Percentiles rank a stretch among this genome's conserved stretches.
Evolutionary conservation across 1,140 invertebrate genomes (phyloP).

Genomic region (Stegodyphus dumicola): DNA sequence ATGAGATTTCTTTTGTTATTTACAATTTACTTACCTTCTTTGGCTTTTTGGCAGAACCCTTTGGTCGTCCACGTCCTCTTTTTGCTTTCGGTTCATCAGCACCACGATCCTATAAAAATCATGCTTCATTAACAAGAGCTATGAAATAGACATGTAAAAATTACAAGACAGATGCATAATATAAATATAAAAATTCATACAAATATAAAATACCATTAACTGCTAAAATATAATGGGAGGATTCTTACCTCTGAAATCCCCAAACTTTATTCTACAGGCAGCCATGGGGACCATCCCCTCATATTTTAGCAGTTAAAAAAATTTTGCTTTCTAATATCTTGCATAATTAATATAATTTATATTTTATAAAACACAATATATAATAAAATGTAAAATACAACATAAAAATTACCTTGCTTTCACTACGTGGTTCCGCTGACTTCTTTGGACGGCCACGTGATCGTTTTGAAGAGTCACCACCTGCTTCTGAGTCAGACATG

Average conservation of each 20-base stretch:
- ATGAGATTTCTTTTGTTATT: no score
- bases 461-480: constrained; percentile 29
- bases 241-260: no score
- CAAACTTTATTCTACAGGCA: no score
- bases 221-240: no score
- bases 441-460: constrained; percentile 43
- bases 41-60: constrained; percentile 49
- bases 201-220: no score
- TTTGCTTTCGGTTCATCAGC: constrained; percentile 56
- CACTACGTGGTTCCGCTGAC: constrained; percentile 38
- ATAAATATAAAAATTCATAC: no score
- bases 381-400: neutral
- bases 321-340: neutral
- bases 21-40: constrained; percentile 37
- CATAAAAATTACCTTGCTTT: constrained; percentile 49
- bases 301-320: no score
- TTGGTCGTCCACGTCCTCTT: constrained; percentile 57
- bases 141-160: neutral
- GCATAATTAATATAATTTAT: neutral
- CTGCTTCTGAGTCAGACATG: constrained; percentile 50
- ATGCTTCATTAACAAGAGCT: neutral
- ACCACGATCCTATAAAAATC: neutral
- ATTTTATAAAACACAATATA: neutral
- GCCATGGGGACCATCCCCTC: no score
- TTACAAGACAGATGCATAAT: neutral